Base-by-base conservation (phyloP, 2,888 invertebrate species). In the Archips xylosteana region DNA sequence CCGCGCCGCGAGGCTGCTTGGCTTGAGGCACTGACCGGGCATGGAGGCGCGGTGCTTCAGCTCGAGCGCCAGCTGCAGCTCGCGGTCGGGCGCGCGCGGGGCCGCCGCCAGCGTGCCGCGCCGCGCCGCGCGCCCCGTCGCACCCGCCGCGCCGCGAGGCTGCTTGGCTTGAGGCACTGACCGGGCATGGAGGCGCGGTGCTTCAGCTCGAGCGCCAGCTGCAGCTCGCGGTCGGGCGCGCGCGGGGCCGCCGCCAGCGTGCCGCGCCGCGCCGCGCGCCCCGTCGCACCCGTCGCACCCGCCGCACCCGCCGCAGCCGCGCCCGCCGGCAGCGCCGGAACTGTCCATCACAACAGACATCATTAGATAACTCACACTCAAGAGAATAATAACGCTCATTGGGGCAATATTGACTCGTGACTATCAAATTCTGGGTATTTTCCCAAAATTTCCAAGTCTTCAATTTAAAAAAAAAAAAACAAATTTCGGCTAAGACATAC, bases 1-100 rank as follows among this genome's bases (percentile, higher is more conserved):
- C n/a, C n/a, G n/a, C n/a, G n/a, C n/a, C n/a, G n/a, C n/a, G n/a
- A n/a, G n/a, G n/a, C n/a, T n/a, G n/a, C n/a, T n/a, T n/a, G n/a
- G n/a, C n/a, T n/a, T n/a, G 9, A 3, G 42, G 42, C 13, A 71
- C 75, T 65, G n/a, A 81, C 83, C 80, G 8, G 83, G 80, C 79
- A 80, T 78, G 59, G 83, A 82, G 71, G 79, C 77, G 34, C 82
- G 76, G 49, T 80, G 79, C 10, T 76, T 74, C 72, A 79, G 39
- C 79, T 85, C 87, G 3, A 87, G 77, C 54, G 82, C 76, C 72
- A 79, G 39, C 79, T 85, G 87, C 2, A 87, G 77, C 54, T 82
- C 76, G 78, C 74, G 45, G 65, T 36, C 34, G 15, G 54, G 59
- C 32, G 74, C 32, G 67, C 71, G 57, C 68, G 69, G 42, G 32